These are phyloP conservation scores for Antennarius striatus DNA, from an alignment of 2,113 vertebrate genomes.

Conservation along the genomic window DNA sequence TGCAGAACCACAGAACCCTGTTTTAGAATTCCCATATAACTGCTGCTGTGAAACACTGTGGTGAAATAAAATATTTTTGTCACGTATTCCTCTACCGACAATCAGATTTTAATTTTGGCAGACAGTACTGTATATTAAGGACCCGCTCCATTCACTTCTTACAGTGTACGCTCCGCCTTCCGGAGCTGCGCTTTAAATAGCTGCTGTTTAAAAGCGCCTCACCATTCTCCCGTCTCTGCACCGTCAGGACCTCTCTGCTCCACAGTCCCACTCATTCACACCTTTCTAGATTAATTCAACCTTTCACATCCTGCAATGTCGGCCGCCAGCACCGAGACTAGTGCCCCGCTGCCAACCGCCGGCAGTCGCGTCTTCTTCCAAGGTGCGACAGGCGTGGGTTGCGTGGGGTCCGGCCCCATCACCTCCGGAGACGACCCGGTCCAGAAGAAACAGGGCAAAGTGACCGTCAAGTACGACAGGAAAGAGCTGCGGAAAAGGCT, in stretches of 20 bases:
- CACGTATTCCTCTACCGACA: no score
- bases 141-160: constrained; percentile 15
- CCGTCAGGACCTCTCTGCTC: constrained; percentile 19
- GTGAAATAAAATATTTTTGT: no score
- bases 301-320: constrained; percentile 70
- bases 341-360: constrained; percentile 73
- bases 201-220: constrained; percentile 77
- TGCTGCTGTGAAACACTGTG: no score
- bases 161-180: constrained; percentile 65
- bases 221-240: constrained; percentile 51
- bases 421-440: constrained; percentile 80
- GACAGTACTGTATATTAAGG: not conserved
- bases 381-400: constrained; percentile 77
- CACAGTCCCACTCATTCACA: constrained; percentile 50
- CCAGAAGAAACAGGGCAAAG: constrained; percentile 92
- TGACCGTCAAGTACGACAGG: constrained; percentile 97
- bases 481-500: constrained; percentile 96
- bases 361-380: constrained; percentile 91
- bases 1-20: no score
- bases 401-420: constrained; percentile 75
- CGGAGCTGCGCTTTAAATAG: constrained; percentile 83
- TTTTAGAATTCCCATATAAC: no score
- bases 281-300: not conserved
- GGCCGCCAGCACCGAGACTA: constrained; percentile 80
- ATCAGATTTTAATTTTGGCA: not conserved